phyloP scores from a whole-genome alignment of 2,888 invertebrate genomes.

The Parnassius glacialis region DNA sequence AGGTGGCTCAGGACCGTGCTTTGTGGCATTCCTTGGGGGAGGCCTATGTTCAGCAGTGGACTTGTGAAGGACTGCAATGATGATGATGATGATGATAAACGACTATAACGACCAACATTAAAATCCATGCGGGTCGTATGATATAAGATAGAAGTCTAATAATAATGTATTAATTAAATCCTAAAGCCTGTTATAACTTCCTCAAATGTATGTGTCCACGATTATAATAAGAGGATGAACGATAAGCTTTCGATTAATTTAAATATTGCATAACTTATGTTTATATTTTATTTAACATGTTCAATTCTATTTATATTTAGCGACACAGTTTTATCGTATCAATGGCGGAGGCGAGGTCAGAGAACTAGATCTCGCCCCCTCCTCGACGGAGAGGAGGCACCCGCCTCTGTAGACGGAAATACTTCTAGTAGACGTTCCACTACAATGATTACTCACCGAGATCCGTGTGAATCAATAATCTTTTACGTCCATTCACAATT shows the following conservation, averaged over 20 bases:
- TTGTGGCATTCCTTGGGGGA: too few species aligned
- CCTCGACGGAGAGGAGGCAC: slow-evolving; percentile 37
- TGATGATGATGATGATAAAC: too few species aligned
- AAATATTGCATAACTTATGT: not conserved
- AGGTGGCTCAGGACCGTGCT: too few species aligned
- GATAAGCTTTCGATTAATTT: not conserved
- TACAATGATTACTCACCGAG: slow-evolving; percentile 48
- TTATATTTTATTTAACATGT: slow-evolving; percentile 2
- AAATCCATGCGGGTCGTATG: too few species aligned
- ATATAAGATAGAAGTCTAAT: too few species aligned
- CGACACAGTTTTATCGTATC: slow-evolving; percentile 37
- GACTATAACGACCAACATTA: too few species aligned
- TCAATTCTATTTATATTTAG: slow-evolving; percentile 23
- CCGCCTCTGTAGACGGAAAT: slow-evolving; percentile 31
- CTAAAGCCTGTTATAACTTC: too few species aligned
- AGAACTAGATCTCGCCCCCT: slow-evolving; percentile 57
- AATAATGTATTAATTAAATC: too few species aligned
- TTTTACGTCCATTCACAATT: slow-evolving; percentile 35
- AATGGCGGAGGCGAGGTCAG: slow-evolving; percentile 57
- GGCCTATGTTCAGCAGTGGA: too few species aligned
- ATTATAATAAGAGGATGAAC: not conserved
- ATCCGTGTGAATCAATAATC: slow-evolving; percentile 38
- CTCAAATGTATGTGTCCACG: not conserved
- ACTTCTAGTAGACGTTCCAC: slow-evolving; percentile 44
- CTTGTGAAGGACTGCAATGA: too few species aligned